Evolutionary conservation across 2,113 vertebrate species (phyloP).

Genomic region (Prinia subflava): DNA sequence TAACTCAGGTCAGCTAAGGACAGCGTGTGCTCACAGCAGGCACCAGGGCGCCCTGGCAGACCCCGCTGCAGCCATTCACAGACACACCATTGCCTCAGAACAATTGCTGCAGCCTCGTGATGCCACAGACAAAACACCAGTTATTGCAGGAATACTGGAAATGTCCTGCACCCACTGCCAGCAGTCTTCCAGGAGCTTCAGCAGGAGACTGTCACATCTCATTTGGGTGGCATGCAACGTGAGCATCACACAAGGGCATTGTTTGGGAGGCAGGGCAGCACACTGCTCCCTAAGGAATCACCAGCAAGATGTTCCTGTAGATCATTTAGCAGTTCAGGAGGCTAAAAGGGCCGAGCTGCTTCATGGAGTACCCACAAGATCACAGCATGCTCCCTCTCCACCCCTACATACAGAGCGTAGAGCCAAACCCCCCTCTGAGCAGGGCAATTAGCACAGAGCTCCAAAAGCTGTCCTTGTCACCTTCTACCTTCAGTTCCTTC

Average conservation of each 20-base stretch:
- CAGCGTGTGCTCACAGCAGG: not conserved
- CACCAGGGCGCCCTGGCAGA: not conserved
- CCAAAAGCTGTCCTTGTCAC: not conserved
- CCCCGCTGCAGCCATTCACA: rapidly evolving
- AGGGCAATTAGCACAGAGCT: not conserved
- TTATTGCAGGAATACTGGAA: not conserved
- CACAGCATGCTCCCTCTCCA: not conserved
- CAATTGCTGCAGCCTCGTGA: not conserved
- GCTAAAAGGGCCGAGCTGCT: not conserved
- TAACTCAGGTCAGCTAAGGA: not conserved
- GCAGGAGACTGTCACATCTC: not conserved
- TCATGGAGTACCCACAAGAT: not conserved
- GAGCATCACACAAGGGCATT: not conserved
- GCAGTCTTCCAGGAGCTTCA: slow-evolving; percentile 16
- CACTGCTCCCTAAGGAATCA: not conserved
- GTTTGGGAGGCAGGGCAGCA: not conserved
- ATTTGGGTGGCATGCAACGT: not conserved
- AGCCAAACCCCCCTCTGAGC: not conserved
- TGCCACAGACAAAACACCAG: not conserved
- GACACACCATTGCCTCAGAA: not conserved
- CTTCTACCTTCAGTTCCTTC: not conserved
- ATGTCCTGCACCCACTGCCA: not conserved
- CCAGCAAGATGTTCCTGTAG: not conserved
- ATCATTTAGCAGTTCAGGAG: not conserved
- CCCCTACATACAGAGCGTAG: rapidly evolving